These are phyloP conservation scores for Sisor rabdophorus DNA, from an alignment of 2,113 vertebrate genomes.

Conservation along the genomic window DNA sequence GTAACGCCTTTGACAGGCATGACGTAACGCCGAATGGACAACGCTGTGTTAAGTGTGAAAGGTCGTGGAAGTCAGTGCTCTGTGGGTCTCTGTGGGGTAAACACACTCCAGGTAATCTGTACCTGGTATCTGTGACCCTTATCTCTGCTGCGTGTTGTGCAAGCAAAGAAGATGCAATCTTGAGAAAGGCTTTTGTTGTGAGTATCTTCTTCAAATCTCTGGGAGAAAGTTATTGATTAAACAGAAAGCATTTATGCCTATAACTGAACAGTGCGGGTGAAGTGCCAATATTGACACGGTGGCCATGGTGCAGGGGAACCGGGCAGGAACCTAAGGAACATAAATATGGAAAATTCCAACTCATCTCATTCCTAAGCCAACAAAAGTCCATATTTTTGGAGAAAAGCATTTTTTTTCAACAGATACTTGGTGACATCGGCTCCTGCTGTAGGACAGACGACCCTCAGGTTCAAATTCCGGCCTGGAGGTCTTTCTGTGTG, in stretches of 20 bases:
- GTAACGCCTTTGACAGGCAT: background rate
- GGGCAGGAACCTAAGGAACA: background rate
- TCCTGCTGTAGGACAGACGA: background rate
- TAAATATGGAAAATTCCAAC: background rate
- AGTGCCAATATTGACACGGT: slow-evolving; percentile 11
- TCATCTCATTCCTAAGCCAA: background rate
- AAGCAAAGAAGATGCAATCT: slow-evolving; percentile 26
- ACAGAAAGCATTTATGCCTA: slow-evolving; percentile 42
- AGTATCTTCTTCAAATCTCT: slow-evolving; percentile 56
- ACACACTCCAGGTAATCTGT: slow-evolving; percentile 17
- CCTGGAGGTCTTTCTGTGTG: no score
- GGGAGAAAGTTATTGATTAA: slow-evolving; percentile 52
- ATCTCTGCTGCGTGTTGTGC: slow-evolving; percentile 31
- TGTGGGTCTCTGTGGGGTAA: slow-evolving; percentile 26
- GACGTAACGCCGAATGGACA: background rate
- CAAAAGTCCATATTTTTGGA: background rate
- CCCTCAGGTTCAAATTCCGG: no score
- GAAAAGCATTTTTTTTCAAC: background rate
- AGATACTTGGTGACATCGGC: background rate
- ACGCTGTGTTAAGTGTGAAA: background rate
- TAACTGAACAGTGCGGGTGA: slow-evolving; percentile 37
- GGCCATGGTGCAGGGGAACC: background rate
- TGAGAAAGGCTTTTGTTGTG: slow-evolving; percentile 35
- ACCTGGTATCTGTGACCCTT: slow-evolving; percentile 33
- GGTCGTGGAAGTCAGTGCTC: slow-evolving; percentile 2